These are phyloP conservation scores for Bryconaethiops microstoma DNA, from an alignment of 2,797 vertebrate species.

Conservation along the genomic window DNA sequence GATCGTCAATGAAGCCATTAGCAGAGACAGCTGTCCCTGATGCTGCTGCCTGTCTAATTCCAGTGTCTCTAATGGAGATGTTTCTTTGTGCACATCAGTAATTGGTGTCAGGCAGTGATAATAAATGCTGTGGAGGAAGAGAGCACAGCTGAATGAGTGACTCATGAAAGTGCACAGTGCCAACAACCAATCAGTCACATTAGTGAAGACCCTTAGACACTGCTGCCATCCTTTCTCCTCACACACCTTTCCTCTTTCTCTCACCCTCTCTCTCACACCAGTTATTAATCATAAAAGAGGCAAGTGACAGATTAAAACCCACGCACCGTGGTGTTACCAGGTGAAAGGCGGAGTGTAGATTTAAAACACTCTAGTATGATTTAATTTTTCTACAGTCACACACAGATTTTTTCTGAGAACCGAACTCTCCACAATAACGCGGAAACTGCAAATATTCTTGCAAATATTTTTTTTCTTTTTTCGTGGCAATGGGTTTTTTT, in stretches of 20 bases:
- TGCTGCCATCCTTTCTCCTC: not conserved
- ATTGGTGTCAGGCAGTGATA: not conserved
- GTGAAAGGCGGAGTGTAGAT: not conserved
- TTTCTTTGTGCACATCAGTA: slow-evolving; percentile 25
- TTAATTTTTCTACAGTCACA: not conserved
- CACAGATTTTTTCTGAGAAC: not conserved
- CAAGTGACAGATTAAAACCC: not conserved
- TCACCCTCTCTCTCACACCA: not conserved
- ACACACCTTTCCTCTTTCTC: not conserved
- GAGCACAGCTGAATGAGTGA: not conserved
- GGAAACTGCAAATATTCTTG: no score
- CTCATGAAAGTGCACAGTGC: not conserved
- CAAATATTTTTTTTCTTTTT: no score
- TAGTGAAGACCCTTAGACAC: not conserved
- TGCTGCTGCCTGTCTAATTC: slow-evolving; percentile 8
- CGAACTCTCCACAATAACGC: no score
- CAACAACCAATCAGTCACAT: not conserved
- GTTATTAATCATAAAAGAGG: not conserved
- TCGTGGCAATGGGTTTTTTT: no score
- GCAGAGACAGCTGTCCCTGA: not conserved
- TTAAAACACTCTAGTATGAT: not conserved
- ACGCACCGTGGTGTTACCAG: not conserved
- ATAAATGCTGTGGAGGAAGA: not conserved
- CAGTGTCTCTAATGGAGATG: slow-evolving; percentile 15
- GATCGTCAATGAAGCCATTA: not conserved